phyloP scores from a whole-genome alignment of 2,888 invertebrate species.

The Nomada goodeniana region DNA sequence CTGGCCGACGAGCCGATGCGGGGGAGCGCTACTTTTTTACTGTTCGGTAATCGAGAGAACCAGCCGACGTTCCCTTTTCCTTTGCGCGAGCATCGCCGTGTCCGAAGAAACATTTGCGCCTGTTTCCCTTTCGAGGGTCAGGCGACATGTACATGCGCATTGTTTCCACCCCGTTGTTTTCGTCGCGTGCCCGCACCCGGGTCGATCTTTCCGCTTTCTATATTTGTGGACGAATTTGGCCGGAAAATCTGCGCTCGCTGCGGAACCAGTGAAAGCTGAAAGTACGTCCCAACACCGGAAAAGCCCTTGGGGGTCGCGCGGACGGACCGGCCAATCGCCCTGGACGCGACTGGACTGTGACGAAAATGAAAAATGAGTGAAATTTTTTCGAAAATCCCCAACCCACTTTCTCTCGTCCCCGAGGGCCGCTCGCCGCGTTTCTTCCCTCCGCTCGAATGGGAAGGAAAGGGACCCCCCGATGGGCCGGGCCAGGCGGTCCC shows the following conservation, averaged over 20 bases:
- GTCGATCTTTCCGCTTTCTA: not conserved
- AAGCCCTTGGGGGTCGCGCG: constrained; percentile 6
- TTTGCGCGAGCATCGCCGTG: not conserved
- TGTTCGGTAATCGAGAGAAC: not conserved
- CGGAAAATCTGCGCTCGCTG: constrained; percentile 3
- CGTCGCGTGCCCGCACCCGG: not conserved
- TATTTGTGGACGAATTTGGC: not conserved
- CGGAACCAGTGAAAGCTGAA: constrained; percentile 40
- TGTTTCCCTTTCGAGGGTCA: not conserved
- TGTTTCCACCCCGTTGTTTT: no score
- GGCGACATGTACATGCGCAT: not conserved
- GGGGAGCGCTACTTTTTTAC: constrained; percentile 17
- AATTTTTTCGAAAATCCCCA: constrained; percentile 69
- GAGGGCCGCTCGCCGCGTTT: constrained; percentile 32
- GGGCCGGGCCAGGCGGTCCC: not conserved
- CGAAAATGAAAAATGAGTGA: constrained; percentile 79
- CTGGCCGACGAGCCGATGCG: not conserved
- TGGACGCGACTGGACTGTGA: constrained; percentile 64
- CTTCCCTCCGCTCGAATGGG: not conserved
- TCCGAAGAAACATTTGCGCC: not conserved
- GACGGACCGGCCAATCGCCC: constrained; percentile 20
- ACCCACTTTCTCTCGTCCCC: constrained; percentile 62
- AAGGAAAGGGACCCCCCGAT: constrained; percentile 8
- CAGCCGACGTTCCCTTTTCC: constrained; percentile 6
- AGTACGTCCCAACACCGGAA: not conserved